Evolutionary conservation across 30 jellyfish, hydroid and myxozoan genomes (phyloP).

Genomic region (Turritopsis dohrnii): DNA sequence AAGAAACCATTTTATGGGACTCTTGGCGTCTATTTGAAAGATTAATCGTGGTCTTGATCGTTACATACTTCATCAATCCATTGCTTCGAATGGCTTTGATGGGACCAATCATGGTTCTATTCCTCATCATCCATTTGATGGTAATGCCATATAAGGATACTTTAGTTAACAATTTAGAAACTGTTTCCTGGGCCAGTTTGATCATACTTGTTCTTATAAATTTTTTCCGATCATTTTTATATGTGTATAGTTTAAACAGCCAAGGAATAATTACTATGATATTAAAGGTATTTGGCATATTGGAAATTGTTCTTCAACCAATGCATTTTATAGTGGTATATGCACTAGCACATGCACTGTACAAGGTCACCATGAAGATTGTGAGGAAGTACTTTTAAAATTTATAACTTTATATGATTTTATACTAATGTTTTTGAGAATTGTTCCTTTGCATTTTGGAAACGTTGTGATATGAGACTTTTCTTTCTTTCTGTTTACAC

Average conservation of each 20-base stretch:
- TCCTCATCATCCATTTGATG: constrained; percentile 15
- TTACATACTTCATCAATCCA: constrained; percentile 9
- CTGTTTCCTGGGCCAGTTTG: constrained; percentile 19
- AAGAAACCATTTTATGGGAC: constrained; percentile 43
- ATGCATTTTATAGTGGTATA: background rate
- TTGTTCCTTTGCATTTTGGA: too few relatives aligned
- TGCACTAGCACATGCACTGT: too few relatives aligned
- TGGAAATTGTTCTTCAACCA: background rate
- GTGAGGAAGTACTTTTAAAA: background rate
- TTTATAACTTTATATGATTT: too few relatives aligned
- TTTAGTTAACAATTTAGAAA: constrained; percentile 27
- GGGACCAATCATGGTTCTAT: background rate
- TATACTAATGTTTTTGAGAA: too few relatives aligned
- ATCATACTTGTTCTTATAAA: constrained; percentile 6
- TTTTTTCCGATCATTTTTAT: constrained; percentile 25
- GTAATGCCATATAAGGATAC: constrained; percentile 20
- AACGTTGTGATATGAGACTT: too few relatives aligned
- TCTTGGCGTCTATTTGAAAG: constrained; percentile 32
- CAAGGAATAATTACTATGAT: background rate
- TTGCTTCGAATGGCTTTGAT: constrained; percentile 10
- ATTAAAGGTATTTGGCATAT: background rate
- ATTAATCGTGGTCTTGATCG: constrained; percentile 16
- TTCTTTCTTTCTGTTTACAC: too few relatives aligned
- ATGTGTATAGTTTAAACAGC: background rate
- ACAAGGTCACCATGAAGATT: too few relatives aligned